Evolutionary conservation across 2,113 vertebrate species (phyloP).

Genomic region (Leptobrachium ailaonicum): DNA sequence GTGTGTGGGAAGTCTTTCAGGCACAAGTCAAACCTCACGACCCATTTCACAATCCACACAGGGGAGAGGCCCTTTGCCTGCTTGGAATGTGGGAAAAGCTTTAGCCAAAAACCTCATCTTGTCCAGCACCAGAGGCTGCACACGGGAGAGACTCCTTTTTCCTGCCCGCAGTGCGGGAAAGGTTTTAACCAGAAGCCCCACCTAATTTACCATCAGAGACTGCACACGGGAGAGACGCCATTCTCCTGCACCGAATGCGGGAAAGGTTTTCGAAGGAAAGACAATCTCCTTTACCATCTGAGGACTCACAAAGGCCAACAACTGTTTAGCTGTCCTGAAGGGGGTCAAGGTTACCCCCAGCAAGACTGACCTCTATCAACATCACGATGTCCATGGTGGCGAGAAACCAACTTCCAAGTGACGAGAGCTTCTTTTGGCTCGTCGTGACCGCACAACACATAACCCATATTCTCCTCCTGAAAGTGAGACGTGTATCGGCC

Average conservation of each 20-base stretch:
- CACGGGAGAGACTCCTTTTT: slow-evolving; percentile 52
- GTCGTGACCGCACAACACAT: too few species aligned
- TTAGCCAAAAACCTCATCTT: neutral
- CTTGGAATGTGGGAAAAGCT: neutral
- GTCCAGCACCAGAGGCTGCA: slow-evolving; percentile 29
- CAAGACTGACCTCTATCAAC: neutral
- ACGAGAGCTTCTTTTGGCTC: too few species aligned
- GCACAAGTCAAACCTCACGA: neutral
- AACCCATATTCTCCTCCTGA: too few species aligned
- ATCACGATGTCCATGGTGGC: neutral
- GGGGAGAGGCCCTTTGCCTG: neutral
- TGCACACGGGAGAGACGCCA: slow-evolving; percentile 61
- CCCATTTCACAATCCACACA: neutral
- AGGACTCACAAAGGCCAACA: neutral
- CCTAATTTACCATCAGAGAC: slow-evolving; percentile 56
- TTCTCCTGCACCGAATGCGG: slow-evolving; percentile 28
- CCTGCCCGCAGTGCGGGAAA: slow-evolving; percentile 56
- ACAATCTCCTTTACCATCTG: neutral
- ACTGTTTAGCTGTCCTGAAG: neutral
- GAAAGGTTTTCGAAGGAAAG: neutral
- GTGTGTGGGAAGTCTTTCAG: neutral
- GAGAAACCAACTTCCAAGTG: too few species aligned
- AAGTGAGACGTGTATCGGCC: too few species aligned
- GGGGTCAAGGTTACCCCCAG: neutral
- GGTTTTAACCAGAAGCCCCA: slow-evolving; percentile 59